Evolutionary conservation across 2,797 vertebrate species (phyloP).

Genomic region (Limosa lapponica): DNA sequence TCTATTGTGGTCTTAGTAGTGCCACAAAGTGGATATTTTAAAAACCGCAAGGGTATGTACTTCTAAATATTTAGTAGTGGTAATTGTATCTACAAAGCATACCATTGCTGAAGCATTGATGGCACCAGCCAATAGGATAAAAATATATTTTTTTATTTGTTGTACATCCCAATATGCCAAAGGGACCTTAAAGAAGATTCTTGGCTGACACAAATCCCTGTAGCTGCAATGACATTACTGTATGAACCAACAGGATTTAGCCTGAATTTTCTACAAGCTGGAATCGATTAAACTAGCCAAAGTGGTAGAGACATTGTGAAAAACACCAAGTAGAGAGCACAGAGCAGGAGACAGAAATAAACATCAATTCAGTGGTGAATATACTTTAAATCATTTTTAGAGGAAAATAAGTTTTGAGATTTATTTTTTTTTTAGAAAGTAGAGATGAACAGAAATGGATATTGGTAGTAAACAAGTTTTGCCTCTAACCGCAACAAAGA

Average conservation of each 20-base stretch:
- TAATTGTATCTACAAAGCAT: constrained; percentile 53
- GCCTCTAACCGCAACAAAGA: neutral
- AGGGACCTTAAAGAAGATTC: constrained; percentile 1
- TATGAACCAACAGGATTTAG: constrained; percentile 32
- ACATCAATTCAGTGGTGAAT: neutral
- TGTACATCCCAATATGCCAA: neutral
- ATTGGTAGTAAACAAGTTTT: neutral
- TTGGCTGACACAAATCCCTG: constrained; percentile 34
- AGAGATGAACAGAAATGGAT: neutral
- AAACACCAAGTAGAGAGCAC: neutral
- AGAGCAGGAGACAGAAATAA: neutral
- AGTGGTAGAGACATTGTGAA: neutral
- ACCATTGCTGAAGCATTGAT: neutral
- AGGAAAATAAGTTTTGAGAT: neutral
- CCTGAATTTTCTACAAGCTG: constrained; percentile 34
- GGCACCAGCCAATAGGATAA: neutral
- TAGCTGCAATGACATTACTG: neutral
- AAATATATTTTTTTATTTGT: neutral
- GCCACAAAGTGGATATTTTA: constrained; percentile 29
- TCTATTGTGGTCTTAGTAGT: constrained; percentile 11
- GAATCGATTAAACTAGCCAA: neutral
- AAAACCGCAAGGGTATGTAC: neutral
- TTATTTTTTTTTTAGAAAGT: neutral
- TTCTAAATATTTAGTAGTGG: constrained; percentile 41
- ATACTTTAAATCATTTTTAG: neutral